Base-by-base conservation (phyloP, 2,113 vertebrate species). In the Phyllopteryx taeniolatus region DNA sequence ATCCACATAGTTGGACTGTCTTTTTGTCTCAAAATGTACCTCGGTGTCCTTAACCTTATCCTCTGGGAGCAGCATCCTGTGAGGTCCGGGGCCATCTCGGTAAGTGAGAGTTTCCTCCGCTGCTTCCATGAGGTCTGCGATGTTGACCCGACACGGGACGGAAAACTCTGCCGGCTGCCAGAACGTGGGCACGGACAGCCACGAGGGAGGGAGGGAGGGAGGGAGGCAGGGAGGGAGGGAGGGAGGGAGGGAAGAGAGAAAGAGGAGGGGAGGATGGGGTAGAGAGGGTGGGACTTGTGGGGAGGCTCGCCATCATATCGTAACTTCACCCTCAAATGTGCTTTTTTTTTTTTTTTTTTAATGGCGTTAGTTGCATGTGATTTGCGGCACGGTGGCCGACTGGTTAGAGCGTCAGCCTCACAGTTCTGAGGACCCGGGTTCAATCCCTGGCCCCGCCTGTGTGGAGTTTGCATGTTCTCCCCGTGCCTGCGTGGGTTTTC, bases 1-100 rank as follows among this genome's bases (percentile, higher is more conserved):
- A 77, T 94, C 94, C 75, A 91, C 93, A 67, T 93, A 93, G 71
- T 92, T 93, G 4, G 90, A 93, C 80, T 94, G 93, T 72, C 80
- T 80, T 43, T 70, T 81, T 0, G 72, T 85, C 70, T 85, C 82
- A 15, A 75, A 43, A 64, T 61, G 81, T 68, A 44, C 63, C 31
- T 35, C 17, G 6, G 68, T 39, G 51, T 57, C 68, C 35, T 39
- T 68, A 42, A 53, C 67, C 63, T 88, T 88, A 75, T 86, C 72
- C 20, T 65, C 71, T 61, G 78, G 82, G 85, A 85, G 86, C 83
- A 85, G 83, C 86, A 89, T 92, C 85, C 77, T 83, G 68, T 90
- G 74, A 85, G 87, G 90, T 85, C 74, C 86, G 66, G 88, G 83
- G 85, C 91, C 86, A 86, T 78, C 80, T 77, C 77, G 88, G 84